Evolutionary conservation across 2,797 vertebrate species (phyloP), one percentile per base, ranked within the genome.

Genomic region (Otus scops): DNA sequence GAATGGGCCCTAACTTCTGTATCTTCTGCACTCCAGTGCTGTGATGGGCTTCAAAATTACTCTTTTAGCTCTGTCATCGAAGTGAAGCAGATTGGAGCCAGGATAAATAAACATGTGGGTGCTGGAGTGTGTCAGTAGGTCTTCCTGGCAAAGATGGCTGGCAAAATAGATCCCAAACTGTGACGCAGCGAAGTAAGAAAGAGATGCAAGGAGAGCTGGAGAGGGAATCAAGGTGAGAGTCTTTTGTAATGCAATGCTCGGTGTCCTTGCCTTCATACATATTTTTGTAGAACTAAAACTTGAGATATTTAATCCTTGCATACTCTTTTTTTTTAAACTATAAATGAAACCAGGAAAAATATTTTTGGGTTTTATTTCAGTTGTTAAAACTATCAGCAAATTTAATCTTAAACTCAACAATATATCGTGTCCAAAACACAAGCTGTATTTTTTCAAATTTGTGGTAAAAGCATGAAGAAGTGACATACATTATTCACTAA

Each of bases 331-430:
- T 92, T 85, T 83, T 5, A n/a, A 83, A 45, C 32, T 75, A 19
- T 38, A 47, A 93, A 68, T n/a, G 11, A 92, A 93, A 84, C 4
- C 8, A 73, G n/a, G 56, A 90, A 61, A 89, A 84, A 67, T 81
- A 76, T 61, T 92, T 88, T 54, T 2, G 12, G 4, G 5, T 61
- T 86, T 94, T 74, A 61, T 86, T 76, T 85, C 51, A 34, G 14
- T 76, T 94, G 74, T 96, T 74, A 92, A 87, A 95, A 54, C 39
- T 84, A 67, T 69, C 51, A 85, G 36, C 17, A 82, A 78, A 63
- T 85, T 76, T 59, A 88, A 67, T 91, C 13, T 11, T 64, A 91
- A 79, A 91, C 24, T 92, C n/a, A 79, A 30, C 14, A 83, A 91
- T 88, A 85, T 28, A 68, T 71, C 70, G 8, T 59, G 30, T 79